Evolutionary conservation across 2,113 vertebrate genomes (phyloP), one percentile per base, ranked within the genome.

Genomic region (Propithecus coquereli): DNA sequence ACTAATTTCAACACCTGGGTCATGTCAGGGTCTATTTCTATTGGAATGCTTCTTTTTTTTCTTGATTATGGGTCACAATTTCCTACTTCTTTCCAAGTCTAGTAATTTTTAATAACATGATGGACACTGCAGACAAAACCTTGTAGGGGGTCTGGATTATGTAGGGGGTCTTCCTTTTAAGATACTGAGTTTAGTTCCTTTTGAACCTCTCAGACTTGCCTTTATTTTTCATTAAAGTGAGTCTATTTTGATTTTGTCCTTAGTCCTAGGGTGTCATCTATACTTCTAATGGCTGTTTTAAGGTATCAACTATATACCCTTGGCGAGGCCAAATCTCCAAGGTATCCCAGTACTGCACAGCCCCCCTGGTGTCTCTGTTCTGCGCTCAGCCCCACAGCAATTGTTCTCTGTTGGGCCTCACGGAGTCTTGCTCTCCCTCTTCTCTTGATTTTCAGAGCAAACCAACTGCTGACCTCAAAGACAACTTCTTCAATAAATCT

Each of bases 401-500:
- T 5, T 65, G 23, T 16, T 63, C 30, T n/a, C 71, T 43, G 3
- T 11, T 10, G 52, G 57, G 71, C 30, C 32, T 45, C 30, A 13
- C 43, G 63, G 17, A 52, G 11, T 47, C 61, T 12, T 7, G 18
- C 27, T 77, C 85, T 57, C 57, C 27, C 61, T 77, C 84, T 66
- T 77, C 82, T 82, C 34, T 82, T 65, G 70, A n/a, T 93, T 97
- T 93, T 83, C 87, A 74, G 73, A 88, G 79, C 73, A 96, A 86
- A 87, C 68, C 68, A 80, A 97, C 81, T 65, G 70, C 87, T 86
- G 91, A 97, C 96, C 95, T 92, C 96, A 80, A 91, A 97, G 91
- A 88, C 61, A 94, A 92, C 89, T 94, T 96, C 97, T 92, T 86
- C 91, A 96, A 94, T 96, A 94, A 90, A 94, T 96, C 74, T 83